These are phyloP conservation scores for Microcebus tavaratra DNA, from an alignment of 2,113 vertebrate species.

Conservation along the genomic window DNA sequence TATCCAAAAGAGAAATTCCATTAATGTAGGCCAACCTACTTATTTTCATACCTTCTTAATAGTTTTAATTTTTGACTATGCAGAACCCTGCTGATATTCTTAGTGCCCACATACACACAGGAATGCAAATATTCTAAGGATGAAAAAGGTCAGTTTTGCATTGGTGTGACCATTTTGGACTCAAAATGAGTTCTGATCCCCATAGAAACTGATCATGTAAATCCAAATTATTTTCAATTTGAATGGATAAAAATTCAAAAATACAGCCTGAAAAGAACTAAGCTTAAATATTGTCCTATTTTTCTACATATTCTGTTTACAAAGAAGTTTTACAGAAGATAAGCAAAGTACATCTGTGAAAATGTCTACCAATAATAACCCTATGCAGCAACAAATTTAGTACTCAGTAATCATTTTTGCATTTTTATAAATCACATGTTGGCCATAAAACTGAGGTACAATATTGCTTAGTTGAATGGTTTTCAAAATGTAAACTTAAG, in stretches of 20 bases:
- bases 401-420: background rate
- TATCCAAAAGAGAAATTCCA: background rate
- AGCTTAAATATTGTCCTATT: background rate
- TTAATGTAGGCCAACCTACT: background rate
- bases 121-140: background rate
- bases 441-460: background rate
- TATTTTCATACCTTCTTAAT: background rate
- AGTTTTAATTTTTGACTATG: background rate
- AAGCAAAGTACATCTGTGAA: background rate
- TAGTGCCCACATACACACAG: background rate
- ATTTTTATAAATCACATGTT: background rate
- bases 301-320: background rate
- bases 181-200: background rate
- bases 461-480: background rate
- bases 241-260: background rate
- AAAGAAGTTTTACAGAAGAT: background rate
- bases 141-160: background rate
- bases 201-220: background rate
- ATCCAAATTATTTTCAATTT: background rate
- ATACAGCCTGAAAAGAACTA: background rate
- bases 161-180: background rate
- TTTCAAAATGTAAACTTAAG: background rate
- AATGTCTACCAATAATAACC: background rate
- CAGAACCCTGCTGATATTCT: background rate
- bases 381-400: background rate